Evolutionary conservation across 2,797 vertebrate genomes (phyloP).

Genomic region (Crocidura indochinensis): DNA sequence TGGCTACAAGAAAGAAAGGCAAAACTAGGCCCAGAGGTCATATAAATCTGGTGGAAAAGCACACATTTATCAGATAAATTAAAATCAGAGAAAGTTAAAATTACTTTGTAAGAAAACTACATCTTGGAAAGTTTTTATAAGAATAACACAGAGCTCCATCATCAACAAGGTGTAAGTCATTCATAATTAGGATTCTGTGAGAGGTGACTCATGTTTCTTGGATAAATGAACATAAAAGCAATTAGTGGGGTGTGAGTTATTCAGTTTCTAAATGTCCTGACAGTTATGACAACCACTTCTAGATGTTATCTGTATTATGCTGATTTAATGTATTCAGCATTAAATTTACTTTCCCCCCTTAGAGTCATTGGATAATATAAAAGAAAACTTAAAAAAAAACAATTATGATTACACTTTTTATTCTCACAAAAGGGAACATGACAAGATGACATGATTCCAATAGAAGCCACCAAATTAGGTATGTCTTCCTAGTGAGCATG

Average conservation of each 20-base stretch:
- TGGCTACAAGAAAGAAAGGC: slow-evolving; percentile 53
- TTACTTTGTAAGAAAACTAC: slow-evolving; percentile 70
- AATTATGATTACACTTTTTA: slow-evolving; percentile 32
- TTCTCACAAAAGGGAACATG: slow-evolving; percentile 58
- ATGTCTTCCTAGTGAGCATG: slow-evolving; percentile 43
- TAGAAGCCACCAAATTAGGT: slow-evolving; percentile 52
- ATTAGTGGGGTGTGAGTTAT: slow-evolving; percentile 91
- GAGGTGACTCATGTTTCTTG: slow-evolving; percentile 89
- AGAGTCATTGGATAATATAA: slow-evolving; percentile 33
- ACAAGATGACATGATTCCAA: slow-evolving; percentile 44
- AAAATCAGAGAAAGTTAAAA: slow-evolving; percentile 77
- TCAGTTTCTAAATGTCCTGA: slow-evolving; percentile 89
- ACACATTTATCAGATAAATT: slow-evolving; percentile 74
- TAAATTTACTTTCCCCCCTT: slow-evolving; percentile 69
- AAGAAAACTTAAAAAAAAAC: neutral
- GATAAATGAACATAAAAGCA: slow-evolving; percentile 90
- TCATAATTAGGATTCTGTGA: slow-evolving; percentile 87
- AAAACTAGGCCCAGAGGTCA: slow-evolving; percentile 45
- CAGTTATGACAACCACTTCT: slow-evolving; percentile 89
- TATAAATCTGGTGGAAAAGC: slow-evolving; percentile 56
- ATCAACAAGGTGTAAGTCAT: slow-evolving; percentile 80
- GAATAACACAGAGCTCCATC: slow-evolving; percentile 77
- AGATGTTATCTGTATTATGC: slow-evolving; percentile 87
- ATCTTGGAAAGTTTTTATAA: slow-evolving; percentile 77
- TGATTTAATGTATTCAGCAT: slow-evolving; percentile 83